phyloP scores from a whole-genome alignment of 2,888 invertebrate genomes.

The Nemapogon koenigi region DNA sequence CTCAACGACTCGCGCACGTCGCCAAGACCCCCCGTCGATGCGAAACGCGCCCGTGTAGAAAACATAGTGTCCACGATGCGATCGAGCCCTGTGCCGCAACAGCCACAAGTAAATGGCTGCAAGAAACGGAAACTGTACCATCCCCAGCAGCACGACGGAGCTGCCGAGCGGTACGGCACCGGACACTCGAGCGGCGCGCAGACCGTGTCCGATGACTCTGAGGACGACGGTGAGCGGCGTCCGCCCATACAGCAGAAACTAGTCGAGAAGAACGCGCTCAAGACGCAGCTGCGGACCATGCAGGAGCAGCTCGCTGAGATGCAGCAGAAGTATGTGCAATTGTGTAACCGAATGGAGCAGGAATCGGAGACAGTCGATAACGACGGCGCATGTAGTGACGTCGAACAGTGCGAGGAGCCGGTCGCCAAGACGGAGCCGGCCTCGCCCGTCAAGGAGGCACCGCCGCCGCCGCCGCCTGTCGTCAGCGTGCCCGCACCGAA shows the following conservation, averaged over 20 bases:
- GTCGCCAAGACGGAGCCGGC: conserved; percentile 66
- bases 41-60: conserved; percentile 93
- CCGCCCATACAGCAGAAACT: conserved; percentile 84
- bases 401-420: conserved; percentile 63
- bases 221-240: conserved; percentile 77
- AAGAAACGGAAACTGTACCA: conserved; percentile 96
- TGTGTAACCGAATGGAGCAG: conserved; percentile 85
- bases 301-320: conserved; percentile 90
- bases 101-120: conserved; percentile 86
- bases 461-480: conserved; percentile 49
- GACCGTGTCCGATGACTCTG: conserved; percentile 71
- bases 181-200: conserved; percentile 55
- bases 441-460: conserved; percentile 60
- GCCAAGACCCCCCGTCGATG: conserved; percentile 72
- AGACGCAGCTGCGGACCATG: conserved; percentile 85
- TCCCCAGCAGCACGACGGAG: conserved; percentile 89
- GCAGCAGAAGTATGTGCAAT: conserved; percentile 89
- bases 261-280: conserved; percentile 85
- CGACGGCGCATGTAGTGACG: conserved; percentile 76
- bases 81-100: conserved; percentile 79
- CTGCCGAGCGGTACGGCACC: conserved; percentile 65
- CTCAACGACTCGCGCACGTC: conserved; percentile 67
- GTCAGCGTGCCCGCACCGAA: conserved; percentile 49
- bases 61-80: conserved; percentile 95
- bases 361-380: conserved; percentile 78